Evolutionary conservation across 2,888 invertebrate genomes (phyloP), one percentile per base, ranked within the genome.

Genomic region (Platycheirus albimanus): DNA sequence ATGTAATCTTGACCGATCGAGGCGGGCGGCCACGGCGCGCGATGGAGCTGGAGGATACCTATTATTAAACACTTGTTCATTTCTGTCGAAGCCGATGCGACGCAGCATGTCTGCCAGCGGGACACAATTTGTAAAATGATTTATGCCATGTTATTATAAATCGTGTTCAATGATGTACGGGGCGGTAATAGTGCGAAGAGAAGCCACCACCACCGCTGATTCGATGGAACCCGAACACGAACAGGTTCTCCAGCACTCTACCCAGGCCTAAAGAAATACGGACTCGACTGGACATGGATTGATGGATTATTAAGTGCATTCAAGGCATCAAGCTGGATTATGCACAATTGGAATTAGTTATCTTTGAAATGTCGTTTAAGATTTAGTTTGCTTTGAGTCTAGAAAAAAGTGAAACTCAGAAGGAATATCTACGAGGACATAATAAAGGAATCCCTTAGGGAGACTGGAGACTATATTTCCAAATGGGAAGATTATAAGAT

Each of bases 41-140:
- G 20, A 45, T 36, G 19, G 36, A 4, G 75, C 43, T 54, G 19
- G 58, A 80, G 58, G 61, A 80, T 41, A 11, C 24, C 64, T 49
- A 76, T 80, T 71, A 76, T 70, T 66, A 76, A 80, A 52, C 74
- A 74, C 78, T 72, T 74, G 78, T 79, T 61, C 45, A 70, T 15
- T 41, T 28, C 38, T 51, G 41, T 52, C 17, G 19, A 43, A 51
- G 41, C 20, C 64, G 56, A 64, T 17, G 43, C 33, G 20, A 33
- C 30, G 30, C 49, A 10, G 41, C 33, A 58, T 17, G 52, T 54
- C 56, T 54, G 20, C 72, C 66, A 67, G 67, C 63, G 67, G 63
- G 56, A 43, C 49, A 45, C 24, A 56, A 20, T 56, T 43, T 45
- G 36, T 28, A 56, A 74, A 79, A 79, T 79, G 79, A 79, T 79